Conservation (phyloP, 2,888 invertebrate genomes). For the Eilema sororculum region DNA sequence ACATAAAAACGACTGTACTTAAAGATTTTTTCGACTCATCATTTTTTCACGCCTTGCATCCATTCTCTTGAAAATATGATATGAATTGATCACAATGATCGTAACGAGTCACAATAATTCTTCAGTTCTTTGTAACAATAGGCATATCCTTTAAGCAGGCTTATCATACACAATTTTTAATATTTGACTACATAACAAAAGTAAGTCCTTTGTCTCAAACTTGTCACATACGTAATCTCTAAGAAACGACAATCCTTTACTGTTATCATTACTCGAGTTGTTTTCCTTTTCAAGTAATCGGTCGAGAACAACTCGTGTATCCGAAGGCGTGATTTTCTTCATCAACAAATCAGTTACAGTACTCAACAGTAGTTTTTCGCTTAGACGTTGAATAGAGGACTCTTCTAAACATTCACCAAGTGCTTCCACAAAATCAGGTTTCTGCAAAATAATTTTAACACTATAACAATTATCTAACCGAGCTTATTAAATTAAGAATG, state of each 20-base stretch:
- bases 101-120: conserved; percentile 10
- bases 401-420: conserved; percentile 61
- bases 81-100: conserved; percentile 15
- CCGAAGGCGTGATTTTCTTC: conserved; percentile 55
- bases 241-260: conserved; percentile 59
- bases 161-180: conserved; percentile 65
- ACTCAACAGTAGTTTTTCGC: conserved; percentile 58
- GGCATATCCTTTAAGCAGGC: conserved; percentile 37
- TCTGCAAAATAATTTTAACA: conserved; percentile 57
- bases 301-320: conserved; percentile 53
- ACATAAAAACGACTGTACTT: too few species aligned
- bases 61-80: conserved; percentile 5
- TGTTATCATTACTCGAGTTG: conserved; percentile 38
- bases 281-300: conserved; percentile 56
- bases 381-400: conserved; percentile 58
- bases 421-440: conserved; percentile 66
- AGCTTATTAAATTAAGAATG: too few species aligned
- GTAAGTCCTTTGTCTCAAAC: conserved; percentile 65
- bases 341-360: conserved; percentile 55
- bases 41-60: too few species aligned
- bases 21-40: too few species aligned
- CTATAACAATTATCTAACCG: too few species aligned
- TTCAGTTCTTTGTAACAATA: conserved; percentile 19
- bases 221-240: conserved; percentile 63
- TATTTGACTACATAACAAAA: conserved; percentile 70